Evolutionary conservation across 2,888 invertebrate species (phyloP).

Genomic region (Hyposoter dolosus): DNA sequence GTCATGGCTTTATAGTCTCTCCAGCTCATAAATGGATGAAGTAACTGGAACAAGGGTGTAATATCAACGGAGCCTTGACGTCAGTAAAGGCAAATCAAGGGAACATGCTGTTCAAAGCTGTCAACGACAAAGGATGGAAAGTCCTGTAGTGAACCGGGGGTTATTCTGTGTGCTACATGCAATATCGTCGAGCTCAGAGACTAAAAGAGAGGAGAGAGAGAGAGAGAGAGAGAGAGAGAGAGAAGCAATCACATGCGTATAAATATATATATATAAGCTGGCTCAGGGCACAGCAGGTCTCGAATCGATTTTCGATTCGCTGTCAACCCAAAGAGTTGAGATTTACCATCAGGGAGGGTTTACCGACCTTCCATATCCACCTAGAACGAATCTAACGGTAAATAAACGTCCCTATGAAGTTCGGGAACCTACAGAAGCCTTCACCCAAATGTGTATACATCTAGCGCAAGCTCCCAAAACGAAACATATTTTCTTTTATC

Average conservation of each 20-base stretch:
- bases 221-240: neutral
- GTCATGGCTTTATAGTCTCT: conserved; percentile 28
- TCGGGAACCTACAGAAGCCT: conserved; percentile 30
- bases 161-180: conserved; percentile 55
- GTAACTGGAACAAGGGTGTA: conserved; percentile 41
- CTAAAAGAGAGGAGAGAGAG: conserved; percentile 18
- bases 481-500: conserved; percentile 20
- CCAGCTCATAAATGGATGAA: conserved; percentile 37
- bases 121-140: conserved; percentile 60
- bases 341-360: conserved; percentile 62
- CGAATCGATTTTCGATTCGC: conserved; percentile 70
- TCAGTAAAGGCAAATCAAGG: conserved; percentile 63
- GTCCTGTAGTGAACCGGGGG: conserved; percentile 34
- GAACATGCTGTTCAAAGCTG: conserved; percentile 42
- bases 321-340: conserved; percentile 50
- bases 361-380: conserved; percentile 39
- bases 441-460: conserved; percentile 6
- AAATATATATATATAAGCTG: conserved; percentile 21
- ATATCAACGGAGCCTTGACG: conserved; percentile 35
- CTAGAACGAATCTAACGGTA: conserved; percentile 41
- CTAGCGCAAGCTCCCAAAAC: conserved; percentile 2
- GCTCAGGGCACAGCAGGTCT: conserved; percentile 35
- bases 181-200: conserved; percentile 65
- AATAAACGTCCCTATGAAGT: conserved; percentile 36
- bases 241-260: conserved; percentile 12